Evolutionary conservation across 2,797 vertebrate species (phyloP), one percentile per base, ranked within the genome.

Genomic region (Poecilia velifera): DNA sequence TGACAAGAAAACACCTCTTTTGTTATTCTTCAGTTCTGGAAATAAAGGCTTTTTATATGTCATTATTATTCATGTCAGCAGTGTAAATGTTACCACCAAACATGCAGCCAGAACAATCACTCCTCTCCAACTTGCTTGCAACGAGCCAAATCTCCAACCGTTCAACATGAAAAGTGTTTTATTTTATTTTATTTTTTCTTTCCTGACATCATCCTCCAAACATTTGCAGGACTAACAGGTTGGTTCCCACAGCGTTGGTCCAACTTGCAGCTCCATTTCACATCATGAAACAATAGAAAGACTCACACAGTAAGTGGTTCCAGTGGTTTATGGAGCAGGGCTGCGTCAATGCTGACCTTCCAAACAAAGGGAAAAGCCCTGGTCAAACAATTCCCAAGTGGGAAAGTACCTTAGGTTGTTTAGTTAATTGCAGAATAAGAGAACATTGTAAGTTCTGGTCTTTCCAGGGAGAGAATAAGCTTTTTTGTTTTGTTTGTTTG

Each of bases 321-420:
- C 64, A 68, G 64, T 83, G 46, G 77, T 83, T 80, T 76, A 53
- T 70, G 41, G 73, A 25, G 34, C 28, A 25, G 41, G 41, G 36
- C 64, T 39, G 64, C 64, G 39, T 68, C 64, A 68, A 41, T 68
- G 36, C 64, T 68, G 64, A 68, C 64, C 64, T 41, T 22, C 64
- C 9, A 41, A 41, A 41, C 36, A 68, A 66, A 39, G 62, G 34
- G 34, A 66, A 66, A 36, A 39, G 34, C 62, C 62, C 62, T 66
- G 62, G 62, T 66, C 62, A 66, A 66, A 64, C 13, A 34, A 6
- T 36, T 64, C 59, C 62, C 62, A 39, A 39, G 62, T 20, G 62
- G 62, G 18, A 66, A 66, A 39, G 14, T 64, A 36, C 62, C 62
- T 36, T 9, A 36, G 62, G n/a, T 66, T 16, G 62, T 66, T 64